phyloP scores from a whole-genome alignment of 2,888 invertebrate species.

The Pandemis corylana region DNA sequence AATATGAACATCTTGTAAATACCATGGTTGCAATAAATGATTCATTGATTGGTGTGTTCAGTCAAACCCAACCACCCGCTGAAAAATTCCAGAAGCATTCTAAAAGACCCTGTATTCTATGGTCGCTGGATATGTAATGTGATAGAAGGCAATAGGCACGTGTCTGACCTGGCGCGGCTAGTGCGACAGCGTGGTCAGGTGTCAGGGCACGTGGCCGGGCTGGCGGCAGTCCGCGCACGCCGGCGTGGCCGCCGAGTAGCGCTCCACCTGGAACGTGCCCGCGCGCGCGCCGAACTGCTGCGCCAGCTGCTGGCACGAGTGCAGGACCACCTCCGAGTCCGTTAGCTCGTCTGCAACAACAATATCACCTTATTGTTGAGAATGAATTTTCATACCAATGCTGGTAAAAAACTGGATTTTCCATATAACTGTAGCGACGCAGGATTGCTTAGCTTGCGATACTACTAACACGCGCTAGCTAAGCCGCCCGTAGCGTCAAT shows the following conservation, averaged over 20 bases:
- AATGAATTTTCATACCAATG: no score
- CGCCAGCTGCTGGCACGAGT: conserved; percentile 65
- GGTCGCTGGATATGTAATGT: neutral
- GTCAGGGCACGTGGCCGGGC: conserved; percentile 49
- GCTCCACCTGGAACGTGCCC: conserved; percentile 76
- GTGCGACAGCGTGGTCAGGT: conserved; percentile 54
- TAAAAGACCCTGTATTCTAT: no score
- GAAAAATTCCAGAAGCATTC: no score
- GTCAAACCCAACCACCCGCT: no score
- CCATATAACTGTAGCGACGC: no score
- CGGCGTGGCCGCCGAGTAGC: conserved; percentile 56
- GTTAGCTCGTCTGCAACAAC: conserved; percentile 64
- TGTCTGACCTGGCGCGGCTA: conserved; percentile 22
- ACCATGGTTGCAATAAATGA: no score
- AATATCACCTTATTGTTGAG: neutral
- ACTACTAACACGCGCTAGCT: no score
- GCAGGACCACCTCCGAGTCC: conserved; percentile 65
- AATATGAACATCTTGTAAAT: no score
- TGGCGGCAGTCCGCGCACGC: conserved; percentile 59
- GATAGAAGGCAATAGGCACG: neutral
- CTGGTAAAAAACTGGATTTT: no score
- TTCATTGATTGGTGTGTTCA: no score
- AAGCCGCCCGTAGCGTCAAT: no score
- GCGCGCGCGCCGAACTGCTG: conserved; percentile 60
- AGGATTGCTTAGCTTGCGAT: no score